Evolutionary conservation across 2,113 vertebrate genomes (phyloP).

Genomic region (Pampusana beccarii): DNA sequence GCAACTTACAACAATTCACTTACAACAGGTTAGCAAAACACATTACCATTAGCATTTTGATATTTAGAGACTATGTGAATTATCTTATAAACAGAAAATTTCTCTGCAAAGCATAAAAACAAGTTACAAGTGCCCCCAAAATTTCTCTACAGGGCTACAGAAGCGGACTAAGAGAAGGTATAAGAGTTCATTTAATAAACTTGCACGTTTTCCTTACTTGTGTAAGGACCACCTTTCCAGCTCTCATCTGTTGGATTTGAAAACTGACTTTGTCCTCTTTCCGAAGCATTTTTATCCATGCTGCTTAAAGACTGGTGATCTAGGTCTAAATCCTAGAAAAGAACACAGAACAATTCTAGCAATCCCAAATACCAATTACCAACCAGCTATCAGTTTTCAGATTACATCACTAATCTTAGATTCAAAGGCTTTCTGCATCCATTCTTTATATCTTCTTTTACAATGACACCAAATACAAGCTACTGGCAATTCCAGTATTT

Average conservation of each 20-base stretch:
- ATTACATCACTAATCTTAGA: not conserved
- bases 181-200: not conserved
- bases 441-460: not conserved
- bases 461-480: not conserved
- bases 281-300: constrained; percentile 90
- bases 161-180: not conserved
- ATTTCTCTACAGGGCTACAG: not conserved
- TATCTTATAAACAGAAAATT: not conserved
- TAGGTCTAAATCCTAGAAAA: constrained; percentile 88
- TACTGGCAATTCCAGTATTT: not conserved
- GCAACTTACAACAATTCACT: not conserved
- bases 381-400: not conserved
- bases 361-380: not conserved
- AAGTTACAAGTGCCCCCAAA: not conserved
- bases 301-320: constrained; percentile 95
- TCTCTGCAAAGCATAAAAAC: not conserved
- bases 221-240: constrained; percentile 88
- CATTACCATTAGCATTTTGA: not conserved
- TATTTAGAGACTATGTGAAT: not conserved
- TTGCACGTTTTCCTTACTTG: constrained; percentile 71
- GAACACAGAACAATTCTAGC: not conserved
- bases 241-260: constrained; percentile 93
- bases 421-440: not conserved
- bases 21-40: not conserved
- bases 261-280: constrained; percentile 93